These are phyloP conservation scores for Pipistrellus nathusii DNA, from an alignment of 2,797 vertebrate species.

Conservation along the genomic window DNA sequence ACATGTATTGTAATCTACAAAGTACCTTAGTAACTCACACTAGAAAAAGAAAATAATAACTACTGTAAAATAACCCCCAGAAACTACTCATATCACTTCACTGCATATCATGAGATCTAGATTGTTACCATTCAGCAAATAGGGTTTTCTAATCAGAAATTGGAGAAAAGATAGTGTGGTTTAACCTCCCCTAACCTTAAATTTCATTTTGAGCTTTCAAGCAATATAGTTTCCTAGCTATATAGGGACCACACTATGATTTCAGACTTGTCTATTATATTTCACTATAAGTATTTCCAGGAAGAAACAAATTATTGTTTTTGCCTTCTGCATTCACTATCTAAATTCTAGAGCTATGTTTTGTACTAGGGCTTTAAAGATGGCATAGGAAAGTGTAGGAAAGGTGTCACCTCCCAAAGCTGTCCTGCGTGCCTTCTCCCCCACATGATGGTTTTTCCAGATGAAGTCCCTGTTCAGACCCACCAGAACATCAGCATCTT, in stretches of 20 bases:
- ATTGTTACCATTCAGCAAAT: neutral
- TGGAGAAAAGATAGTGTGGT: neutral
- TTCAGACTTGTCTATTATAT: neutral
- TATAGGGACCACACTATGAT: neutral
- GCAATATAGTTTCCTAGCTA: neutral
- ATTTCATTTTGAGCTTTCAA: slow-evolving; percentile 56
- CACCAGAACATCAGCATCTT: neutral
- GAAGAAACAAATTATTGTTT: neutral
- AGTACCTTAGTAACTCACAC: neutral
- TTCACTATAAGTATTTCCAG: slow-evolving; percentile 2
- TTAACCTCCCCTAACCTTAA: neutral
- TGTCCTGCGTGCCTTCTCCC: neutral
- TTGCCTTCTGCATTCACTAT: neutral
- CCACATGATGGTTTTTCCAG: neutral
- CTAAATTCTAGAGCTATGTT: neutral
- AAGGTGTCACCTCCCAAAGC: neutral
- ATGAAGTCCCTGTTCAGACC: neutral
- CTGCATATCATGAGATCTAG: neutral
- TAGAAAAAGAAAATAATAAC: neutral
- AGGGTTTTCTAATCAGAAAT: slow-evolving; percentile 19
- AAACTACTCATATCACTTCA: neutral
- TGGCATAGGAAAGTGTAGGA: neutral
- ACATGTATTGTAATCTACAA: slow-evolving; percentile 20
- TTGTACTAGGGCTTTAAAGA: neutral
- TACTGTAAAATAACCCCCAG: neutral